phyloP scores from a whole-genome alignment of 2,113 vertebrate species.

The Ranitomeya variabilis region DNA sequence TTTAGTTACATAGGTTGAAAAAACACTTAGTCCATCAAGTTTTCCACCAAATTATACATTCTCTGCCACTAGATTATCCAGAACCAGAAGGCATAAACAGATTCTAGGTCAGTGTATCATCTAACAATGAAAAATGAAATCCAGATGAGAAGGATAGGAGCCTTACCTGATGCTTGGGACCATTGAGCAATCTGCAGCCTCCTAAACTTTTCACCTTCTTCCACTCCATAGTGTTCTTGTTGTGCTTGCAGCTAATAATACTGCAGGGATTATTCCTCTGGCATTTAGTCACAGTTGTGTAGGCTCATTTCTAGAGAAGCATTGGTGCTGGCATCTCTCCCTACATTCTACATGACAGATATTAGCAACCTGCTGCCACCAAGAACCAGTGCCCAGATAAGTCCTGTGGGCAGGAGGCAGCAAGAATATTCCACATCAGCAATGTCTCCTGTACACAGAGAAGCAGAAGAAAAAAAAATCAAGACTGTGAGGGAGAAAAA shows the following conservation, averaged over 20 bases:
- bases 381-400: conserved; percentile 14
- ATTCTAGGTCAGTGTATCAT: background rate
- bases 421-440: conserved; percentile 12
- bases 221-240: conserved; percentile 66
- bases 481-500: conserved; percentile 55
- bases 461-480: conserved; percentile 12
- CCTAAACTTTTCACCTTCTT: conserved; percentile 61
- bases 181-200: conserved; percentile 62
- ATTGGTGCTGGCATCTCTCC: conserved; percentile 27
- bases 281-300: conserved; percentile 38
- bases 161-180: conserved; percentile 69
- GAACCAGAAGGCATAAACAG: background rate
- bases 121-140: background rate
- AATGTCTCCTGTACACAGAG: background rate
- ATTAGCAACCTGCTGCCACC: conserved; percentile 47
- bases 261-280: conserved; percentile 46
- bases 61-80: too few species aligned
- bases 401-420: conserved; percentile 41
- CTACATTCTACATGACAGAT: conserved; percentile 62
- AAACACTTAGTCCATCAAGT: too few species aligned
- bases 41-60: too few species aligned
- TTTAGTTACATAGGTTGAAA: too few species aligned
- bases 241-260: conserved; percentile 2
- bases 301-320: conserved; percentile 51
- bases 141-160: background rate